Evolutionary conservation across 2,797 vertebrate genomes (phyloP), one percentile per base, ranked within the genome.

Genomic region (Dromococcyx pavoninus): DNA sequence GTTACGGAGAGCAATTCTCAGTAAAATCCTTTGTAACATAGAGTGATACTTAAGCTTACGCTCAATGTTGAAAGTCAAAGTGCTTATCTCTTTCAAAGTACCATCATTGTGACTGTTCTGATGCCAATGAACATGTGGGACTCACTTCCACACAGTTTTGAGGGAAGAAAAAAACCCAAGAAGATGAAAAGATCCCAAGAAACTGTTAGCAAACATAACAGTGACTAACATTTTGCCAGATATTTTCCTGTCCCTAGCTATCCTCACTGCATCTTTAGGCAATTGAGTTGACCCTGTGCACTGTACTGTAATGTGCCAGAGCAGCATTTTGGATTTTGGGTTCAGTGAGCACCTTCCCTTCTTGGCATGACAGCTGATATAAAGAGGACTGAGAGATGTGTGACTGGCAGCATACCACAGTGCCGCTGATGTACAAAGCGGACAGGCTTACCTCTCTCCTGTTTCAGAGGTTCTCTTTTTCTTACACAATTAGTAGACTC

Each of bases 371-470:
- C 5, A 24, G 35, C 16, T 35, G 44, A 25, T 51, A 13, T 33
- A 48, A 70, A 35, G 73, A 32, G 35, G 25, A 21, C 72, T 9
- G 51, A 39, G 9, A 46, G n/a, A 22, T 17, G 37, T 6, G 22
- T 1, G 3, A 28, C 53, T 5, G 30, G 64, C 35, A 46, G 64
- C 1, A 0, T 54, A 30, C 67, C 2, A 1, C 2, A 2, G 39
- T 5, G 9, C 51, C 57, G 39, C 61, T 48, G 21, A n/a, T 53
- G 32, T 13, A 19, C 41, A 30, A 33, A 57, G 44, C 32, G 17
- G 41, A 21, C 43, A 23, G 2, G 0, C 19, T n/a, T 37, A 41
- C 9, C 28, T 84, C 62, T 64, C 51, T 56, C 41, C 75, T 30
- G 13, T 39, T 27, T 23, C 50, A 78, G 32, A 17, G 8, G 18